A percentile compares a stretch with the other conserved stretches of the same genome.
Conservation (phyloP, 2,113 vertebrate species). For the Caracal caracal region DNA sequence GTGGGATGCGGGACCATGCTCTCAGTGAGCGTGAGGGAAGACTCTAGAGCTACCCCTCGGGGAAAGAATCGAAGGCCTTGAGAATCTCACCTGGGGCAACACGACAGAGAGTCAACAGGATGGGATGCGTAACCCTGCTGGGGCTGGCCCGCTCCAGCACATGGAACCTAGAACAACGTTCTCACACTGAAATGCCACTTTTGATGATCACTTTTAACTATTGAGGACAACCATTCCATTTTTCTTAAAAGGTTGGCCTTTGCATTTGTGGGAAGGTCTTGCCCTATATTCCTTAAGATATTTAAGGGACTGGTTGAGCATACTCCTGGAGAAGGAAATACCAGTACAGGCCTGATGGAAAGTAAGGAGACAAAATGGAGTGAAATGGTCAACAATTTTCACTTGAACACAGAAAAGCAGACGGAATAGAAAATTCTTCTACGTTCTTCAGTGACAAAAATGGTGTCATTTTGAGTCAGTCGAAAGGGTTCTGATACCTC, state of each 20-base stretch:
- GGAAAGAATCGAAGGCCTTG: not conserved
- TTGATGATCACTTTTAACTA: not conserved
- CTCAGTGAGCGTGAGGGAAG: not conserved
- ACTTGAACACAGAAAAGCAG: not conserved
- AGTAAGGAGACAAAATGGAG: not conserved
- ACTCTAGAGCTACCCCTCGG: not conserved
- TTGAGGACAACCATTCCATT: not conserved
- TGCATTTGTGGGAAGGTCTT: not conserved
- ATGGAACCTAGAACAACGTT: not conserved
- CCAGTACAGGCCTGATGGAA: not conserved
- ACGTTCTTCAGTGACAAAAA: not conserved
- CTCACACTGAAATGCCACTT: not conserved
- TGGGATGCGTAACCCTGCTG: fast-evolving
- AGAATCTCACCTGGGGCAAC: not conserved
- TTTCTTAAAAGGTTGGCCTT: not conserved
- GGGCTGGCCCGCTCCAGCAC: too few species aligned
- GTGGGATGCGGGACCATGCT: not conserved
- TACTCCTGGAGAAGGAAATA: not conserved
- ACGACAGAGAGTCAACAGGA: not conserved
- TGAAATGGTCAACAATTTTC: not conserved
- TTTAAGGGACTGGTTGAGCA: not conserved
- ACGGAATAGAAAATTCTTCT: not conserved
- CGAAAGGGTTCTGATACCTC: not conserved
- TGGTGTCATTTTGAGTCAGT: not conserved
- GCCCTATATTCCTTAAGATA: not conserved